Percentiles rank a stretch among this genome's conserved stretches.
phyloP scores from a whole-genome alignment of 2,113 vertebrate genomes.

The Verasper variegatus region DNA sequence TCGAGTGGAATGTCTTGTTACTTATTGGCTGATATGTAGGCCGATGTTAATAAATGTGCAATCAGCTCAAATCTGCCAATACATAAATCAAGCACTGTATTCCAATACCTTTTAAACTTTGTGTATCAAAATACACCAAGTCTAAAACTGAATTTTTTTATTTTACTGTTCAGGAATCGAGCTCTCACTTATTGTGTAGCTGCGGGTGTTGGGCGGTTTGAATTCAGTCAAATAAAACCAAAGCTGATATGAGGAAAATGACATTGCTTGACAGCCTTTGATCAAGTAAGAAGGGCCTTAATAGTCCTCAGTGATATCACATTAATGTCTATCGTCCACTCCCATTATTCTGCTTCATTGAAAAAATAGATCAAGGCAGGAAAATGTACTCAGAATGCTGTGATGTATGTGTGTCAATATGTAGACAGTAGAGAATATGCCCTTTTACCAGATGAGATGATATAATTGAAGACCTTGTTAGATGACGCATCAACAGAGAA shows the following conservation, averaged over 20 bases:
- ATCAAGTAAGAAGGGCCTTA: neutral
- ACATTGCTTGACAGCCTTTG: neutral
- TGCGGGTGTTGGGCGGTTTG: too few relatives aligned
- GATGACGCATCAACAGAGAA: neutral
- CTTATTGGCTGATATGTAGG: too few relatives aligned
- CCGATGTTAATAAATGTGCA: too few relatives aligned
- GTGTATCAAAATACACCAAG: too few relatives aligned
- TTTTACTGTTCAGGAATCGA: too few relatives aligned
- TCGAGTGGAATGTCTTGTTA: too few relatives aligned
- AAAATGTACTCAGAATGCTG: neutral
- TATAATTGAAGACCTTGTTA: neutral
- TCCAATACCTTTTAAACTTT: too few relatives aligned
- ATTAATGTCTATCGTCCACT: neutral
- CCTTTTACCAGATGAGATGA: neutral
- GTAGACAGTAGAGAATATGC: neutral
- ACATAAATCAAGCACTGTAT: too few relatives aligned
- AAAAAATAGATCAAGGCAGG: neutral
- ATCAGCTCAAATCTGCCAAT: too few relatives aligned
- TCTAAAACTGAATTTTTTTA: too few relatives aligned
- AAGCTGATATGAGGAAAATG: neutral
- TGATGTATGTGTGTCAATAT: neutral
- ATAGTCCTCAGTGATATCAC: neutral
- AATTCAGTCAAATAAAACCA: neutral
- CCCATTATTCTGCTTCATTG: neutral
- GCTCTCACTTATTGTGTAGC: too few relatives aligned